phyloP scores from a whole-genome alignment of 2,113 vertebrate species.

The Chascanopsetta lugubris region DNA sequence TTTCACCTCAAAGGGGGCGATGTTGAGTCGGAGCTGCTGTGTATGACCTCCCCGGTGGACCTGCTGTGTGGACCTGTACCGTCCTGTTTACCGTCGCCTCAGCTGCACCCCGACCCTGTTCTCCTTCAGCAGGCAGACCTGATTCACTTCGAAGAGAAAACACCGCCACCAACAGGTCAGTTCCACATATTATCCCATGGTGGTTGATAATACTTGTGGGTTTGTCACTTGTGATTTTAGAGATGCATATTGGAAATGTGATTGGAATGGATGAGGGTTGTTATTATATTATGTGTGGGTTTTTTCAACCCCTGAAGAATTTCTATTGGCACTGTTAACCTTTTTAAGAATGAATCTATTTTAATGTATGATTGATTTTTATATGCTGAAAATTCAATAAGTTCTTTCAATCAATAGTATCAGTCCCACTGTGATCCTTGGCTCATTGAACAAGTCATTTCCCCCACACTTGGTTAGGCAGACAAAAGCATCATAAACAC shows the following conservation, averaged over 20 bases:
- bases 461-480: too few relatives aligned
- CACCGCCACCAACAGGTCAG: conserved; percentile 30
- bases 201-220: background rate
- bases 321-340: too few relatives aligned
- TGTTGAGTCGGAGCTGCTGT: conserved; percentile 87
- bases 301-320: too few relatives aligned
- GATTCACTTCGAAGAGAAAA: conserved; percentile 90
- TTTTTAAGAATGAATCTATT: too few relatives aligned
- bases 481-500: too few relatives aligned
- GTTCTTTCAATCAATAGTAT: too few relatives aligned
- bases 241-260: background rate
- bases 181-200: background rate
- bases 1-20: conserved; percentile 67
- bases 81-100: conserved; percentile 93
- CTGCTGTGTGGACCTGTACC: conserved; percentile 94
- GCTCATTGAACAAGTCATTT: too few relatives aligned
- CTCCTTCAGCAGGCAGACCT: conserved; percentile 85
- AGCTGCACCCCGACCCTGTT: conserved; percentile 91
- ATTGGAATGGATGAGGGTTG: background rate
- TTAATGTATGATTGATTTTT: too few relatives aligned
- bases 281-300: too few relatives aligned
- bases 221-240: too few relatives aligned
- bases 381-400: too few relatives aligned
- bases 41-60: conserved; percentile 86
- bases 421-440: too few relatives aligned